phyloP scores from a whole-genome alignment of 1,140 invertebrate species.

The Bombus pascuorum region DNA sequence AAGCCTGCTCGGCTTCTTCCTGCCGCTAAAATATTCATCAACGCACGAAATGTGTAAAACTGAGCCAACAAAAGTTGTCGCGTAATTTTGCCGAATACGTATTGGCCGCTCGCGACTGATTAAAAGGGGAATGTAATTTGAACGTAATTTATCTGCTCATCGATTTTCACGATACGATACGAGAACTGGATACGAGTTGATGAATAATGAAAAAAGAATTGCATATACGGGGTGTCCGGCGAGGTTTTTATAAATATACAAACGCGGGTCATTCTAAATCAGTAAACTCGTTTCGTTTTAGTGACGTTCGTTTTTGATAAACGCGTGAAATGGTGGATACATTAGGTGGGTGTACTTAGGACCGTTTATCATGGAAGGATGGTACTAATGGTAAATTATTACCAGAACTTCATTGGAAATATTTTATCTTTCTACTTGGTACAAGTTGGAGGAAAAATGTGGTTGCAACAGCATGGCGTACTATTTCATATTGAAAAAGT shows the following conservation, averaged over 20 bases:
- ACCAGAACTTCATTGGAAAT: not conserved
- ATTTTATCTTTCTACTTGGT: not conserved
- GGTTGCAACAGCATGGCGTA: not conserved
- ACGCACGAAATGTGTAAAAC: not conserved
- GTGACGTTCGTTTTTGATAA: not conserved
- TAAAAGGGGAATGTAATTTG: not conserved
- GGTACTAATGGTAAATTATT: not conserved
- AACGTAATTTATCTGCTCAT: not conserved
- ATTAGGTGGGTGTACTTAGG: too few relatives aligned
- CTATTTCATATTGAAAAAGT: not conserved
- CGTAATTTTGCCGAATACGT: not conserved
- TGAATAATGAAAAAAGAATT: not conserved
- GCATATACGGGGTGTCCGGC: not conserved
- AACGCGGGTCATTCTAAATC: too few relatives aligned
- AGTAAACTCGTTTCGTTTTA: not conserved
- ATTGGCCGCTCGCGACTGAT: not conserved
- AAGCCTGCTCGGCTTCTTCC: not conserved
- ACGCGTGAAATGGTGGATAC: not conserved
- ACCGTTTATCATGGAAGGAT: too few relatives aligned
- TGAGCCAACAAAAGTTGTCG: not conserved
- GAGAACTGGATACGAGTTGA: not conserved
- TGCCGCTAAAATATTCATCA: not conserved
- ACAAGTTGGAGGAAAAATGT: not conserved
- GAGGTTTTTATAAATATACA: not conserved
- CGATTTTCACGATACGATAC: not conserved